Percentiles rank a stretch among this genome's conserved stretches.
phyloP scores from a whole-genome alignment of 92 coral and sea anemone genomes.

The Paragorgia papillata region DNA sequence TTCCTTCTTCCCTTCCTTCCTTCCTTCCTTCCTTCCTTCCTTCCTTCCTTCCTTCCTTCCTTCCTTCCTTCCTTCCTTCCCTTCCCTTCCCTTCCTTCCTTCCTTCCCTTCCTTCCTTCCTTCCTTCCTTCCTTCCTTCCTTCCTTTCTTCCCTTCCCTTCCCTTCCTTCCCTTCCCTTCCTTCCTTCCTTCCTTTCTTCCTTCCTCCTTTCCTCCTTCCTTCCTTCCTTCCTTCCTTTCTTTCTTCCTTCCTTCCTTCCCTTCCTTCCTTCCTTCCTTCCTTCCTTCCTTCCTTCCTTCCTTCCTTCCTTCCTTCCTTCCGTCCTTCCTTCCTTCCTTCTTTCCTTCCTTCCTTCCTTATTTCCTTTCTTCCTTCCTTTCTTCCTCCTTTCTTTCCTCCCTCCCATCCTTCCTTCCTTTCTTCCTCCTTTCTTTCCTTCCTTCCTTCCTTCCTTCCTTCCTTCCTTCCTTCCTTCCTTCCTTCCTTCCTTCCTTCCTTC shows the following conservation, averaged over 20 bases:
- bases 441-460: not conserved
- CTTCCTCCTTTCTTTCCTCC: not conserved
- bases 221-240: not conserved
- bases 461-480: not conserved
- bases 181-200: not conserved
- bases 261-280: not conserved
- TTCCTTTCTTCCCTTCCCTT: not conserved
- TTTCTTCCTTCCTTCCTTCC: not conserved
- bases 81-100: not conserved
- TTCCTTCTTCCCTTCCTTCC: not conserved
- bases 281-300: not conserved
- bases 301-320: not conserved
- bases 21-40: not conserved
- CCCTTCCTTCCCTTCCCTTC: constrained; percentile 4
- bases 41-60: not conserved
- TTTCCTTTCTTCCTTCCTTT: not conserved
- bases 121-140: not conserved
- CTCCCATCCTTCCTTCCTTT: not conserved
- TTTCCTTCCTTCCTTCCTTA: not conserved
- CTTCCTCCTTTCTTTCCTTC: not conserved
- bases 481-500: not conserved
- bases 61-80: not conserved
- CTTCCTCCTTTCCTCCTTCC: not conserved
- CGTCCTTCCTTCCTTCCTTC: not conserved
- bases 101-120: not conserved